Conservation (phyloP, 1,140 invertebrate genomes). For the Ladona fulva region DNA sequence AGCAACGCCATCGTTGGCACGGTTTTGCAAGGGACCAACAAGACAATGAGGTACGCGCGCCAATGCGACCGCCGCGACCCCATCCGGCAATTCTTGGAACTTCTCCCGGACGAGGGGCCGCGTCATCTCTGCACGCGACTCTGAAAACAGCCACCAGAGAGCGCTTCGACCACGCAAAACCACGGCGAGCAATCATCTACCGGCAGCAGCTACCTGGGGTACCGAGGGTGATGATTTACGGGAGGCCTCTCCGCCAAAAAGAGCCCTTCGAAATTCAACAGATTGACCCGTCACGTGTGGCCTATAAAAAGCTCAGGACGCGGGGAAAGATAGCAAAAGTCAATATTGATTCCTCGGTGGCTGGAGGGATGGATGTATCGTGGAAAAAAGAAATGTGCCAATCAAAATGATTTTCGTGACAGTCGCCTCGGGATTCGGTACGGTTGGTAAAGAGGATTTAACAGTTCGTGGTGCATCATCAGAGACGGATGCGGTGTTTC, state of each 20-base stretch:
- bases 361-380: no score
- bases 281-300: background rate
- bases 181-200: background rate
- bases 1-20: background rate
- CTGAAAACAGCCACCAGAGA: background rate
- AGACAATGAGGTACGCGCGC: constrained; percentile 20
- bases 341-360: background rate
- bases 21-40: background rate
- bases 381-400: no score
- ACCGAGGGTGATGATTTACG: background rate
- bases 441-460: no score
- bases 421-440: no score
- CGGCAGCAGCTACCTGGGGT: background rate
- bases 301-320: background rate
- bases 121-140: background rate
- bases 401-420: no score
- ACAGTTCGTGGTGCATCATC: no score
- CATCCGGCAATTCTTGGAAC: constrained; percentile 36
- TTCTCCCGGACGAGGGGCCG: background rate
- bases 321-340: background rate
- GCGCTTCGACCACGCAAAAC: background rate
- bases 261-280: background rate
- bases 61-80: constrained; percentile 41
- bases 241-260: background rate
- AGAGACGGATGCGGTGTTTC: no score